Base-by-base conservation (phyloP, 2,113 vertebrate genomes). In the Xiphophorus maculatus region DNA sequence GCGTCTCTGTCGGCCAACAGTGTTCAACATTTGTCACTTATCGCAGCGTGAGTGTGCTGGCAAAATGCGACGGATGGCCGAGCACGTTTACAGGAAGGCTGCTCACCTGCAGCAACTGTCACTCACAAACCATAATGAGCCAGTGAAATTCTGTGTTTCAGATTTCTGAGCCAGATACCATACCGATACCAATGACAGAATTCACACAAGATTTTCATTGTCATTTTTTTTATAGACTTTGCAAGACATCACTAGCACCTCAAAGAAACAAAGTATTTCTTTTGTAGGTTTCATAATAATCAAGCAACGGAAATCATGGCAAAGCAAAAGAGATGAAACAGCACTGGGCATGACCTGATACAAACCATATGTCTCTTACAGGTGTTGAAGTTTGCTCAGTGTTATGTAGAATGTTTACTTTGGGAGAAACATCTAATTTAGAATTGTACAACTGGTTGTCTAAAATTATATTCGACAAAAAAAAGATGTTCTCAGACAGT, bases 81-180 rank as follows among this genome's bases (percentile, higher is more conserved):
- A 13, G 35, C 61, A 4, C 8, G 12, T 61, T 33, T 11, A 69
- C 28, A 2, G 15, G 48, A 69, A 5, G 65, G 62, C 74, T 70
- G 72, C 63, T 80, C 79, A 81, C 80, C 82, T 85, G 79, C 60
- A 63, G 28, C 14, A 29, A 70, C 65, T 22, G 66, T 65, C 79
- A 54, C 5, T 61, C 73, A 33, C 1, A 5, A 29, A 61, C 69
- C n/a, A 68, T 13, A 29, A 13, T 6, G 14, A 71, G 35, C 54
- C 63, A 42, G 17, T n/a, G 27, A 40, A 58, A 5, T 17, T 3
- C 48, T 3, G 17, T 19, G 61, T 30, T 28, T 9, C 22, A 58
- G 63, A 30, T 42, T 35, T 61, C 3, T n/a, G 25, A 44, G 40
- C n/a, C 51, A 5, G 37, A 28, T 12, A 58, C 8, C 13, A 35